Base-by-base conservation (phyloP, 2,888 invertebrate genomes). In the Ditula angustiorana region DNA sequence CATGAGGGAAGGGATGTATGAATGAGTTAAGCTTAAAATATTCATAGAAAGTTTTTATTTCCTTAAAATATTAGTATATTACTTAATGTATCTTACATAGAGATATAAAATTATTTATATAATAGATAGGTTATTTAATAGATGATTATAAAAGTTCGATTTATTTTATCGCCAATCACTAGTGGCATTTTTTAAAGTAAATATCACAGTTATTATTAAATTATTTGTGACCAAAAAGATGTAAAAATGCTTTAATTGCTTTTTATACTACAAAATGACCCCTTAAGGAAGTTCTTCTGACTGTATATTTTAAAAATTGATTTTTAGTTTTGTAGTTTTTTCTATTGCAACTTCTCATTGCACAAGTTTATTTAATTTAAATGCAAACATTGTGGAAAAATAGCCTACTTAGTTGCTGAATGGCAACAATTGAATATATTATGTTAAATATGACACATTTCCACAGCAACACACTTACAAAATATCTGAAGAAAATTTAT, bases 151-250 rank as follows among this genome's bases (percentile, higher is more conserved):
- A 76, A 78, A 76, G 82, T 84, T 85, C 84, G 82, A 83, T 77
- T 84, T 80, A 79, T 81, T 85, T 90, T 88, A 87, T 84, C 79
- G 87, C 91, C 91, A 86, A 80, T 82, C 68, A 75, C 72, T 74
- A 68, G 77, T 85, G 90, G 90, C 90, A 85, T 83, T 83, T 37
- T 84, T 83, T 90, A 90, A 90, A 90, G 89, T 90, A 92, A 92
- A 91, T 92, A 92, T 92, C 92, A 92, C 92, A 92, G 92, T 91
- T 90, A 85, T 88, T 83, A 87, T 88, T 88, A 90, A 87, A 90
- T 87, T 88, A 87, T 85, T 88, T 90, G 88, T 90, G 91, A 90
- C 86, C 85, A 83, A 90, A 85, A 78, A 80, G 81, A 83, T 82
- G 81, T 81, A 81, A 82, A 82, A 81, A 78, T 76, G 75, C 76